Conservation (phyloP, 1,140 invertebrate genomes). For the Mesaphorura yosii region DNA sequence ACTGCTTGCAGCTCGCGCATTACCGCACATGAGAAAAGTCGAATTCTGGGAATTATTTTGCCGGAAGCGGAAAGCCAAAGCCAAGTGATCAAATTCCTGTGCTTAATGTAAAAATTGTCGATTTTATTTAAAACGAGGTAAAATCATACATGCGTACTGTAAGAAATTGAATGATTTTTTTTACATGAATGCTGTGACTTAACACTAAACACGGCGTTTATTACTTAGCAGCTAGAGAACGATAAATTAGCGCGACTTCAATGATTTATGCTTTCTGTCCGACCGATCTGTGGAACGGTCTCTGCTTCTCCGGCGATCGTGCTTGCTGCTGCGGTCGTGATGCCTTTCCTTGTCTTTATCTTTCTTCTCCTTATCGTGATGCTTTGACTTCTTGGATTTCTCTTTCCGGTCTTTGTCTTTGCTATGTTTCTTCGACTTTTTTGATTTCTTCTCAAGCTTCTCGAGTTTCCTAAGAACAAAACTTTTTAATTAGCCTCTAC, state of each 20-base stretch:
- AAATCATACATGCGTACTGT: too few species aligned
- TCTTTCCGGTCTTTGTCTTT: slow-evolving; percentile 4
- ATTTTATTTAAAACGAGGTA: too few species aligned
- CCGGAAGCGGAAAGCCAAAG: too few species aligned
- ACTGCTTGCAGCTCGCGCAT: too few species aligned
- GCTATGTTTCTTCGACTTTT: slow-evolving; percentile 29
- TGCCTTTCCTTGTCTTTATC: background rate
- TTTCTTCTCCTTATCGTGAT: slow-evolving; percentile 6
- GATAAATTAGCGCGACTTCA: background rate
- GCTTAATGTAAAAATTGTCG: too few species aligned
- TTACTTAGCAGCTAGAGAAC: background rate
- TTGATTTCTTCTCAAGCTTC: slow-evolving; percentile 53
- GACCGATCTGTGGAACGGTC: background rate
- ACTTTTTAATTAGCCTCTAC: too few species aligned
- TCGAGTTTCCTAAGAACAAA: slow-evolving; percentile 57
- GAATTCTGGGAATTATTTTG: too few species aligned
- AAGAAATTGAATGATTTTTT: background rate
- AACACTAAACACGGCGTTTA: background rate
- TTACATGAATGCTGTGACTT: background rate
- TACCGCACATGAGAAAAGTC: too few species aligned
- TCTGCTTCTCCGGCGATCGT: background rate
- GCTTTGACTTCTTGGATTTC: slow-evolving; percentile 9
- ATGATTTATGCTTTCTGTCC: background rate
- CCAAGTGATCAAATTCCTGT: too few species aligned
- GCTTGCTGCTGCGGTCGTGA: background rate